Base-by-base conservation (phyloP, 1,140 invertebrate genomes). In the Bombus consobrinus region DNA sequence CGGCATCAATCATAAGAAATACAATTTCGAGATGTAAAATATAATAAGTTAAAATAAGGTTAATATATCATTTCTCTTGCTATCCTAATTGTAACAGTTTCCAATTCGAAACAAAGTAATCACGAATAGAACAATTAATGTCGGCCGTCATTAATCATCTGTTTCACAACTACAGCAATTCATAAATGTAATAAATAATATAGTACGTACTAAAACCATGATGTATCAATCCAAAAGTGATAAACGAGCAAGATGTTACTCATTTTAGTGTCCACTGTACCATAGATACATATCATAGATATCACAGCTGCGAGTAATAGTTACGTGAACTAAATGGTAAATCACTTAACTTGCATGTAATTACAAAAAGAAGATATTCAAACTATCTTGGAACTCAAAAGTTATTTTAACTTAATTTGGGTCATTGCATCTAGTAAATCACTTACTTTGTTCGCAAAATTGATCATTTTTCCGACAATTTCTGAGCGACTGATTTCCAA, bases 141-240 rank as follows among this genome's bases (percentile, higher is more conserved):
- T 22, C 47, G 18, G 22, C 47, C 59, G 22, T 66, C 64, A 76
- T 83, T 83, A 76, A 74, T 83, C 81, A 75, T 39, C 32, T 13
- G 39, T 47, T 25, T 37, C 59, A 37, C 28, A 39, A 34, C 34
- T 9, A 41, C 57, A 66, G 39, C 39, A 83, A 76, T 66, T 83
- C 73, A 8, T 32, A 73, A 73, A 66, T 43, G 81, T 32, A 73
- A 73, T 73, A 73, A 73, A 47, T 73, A n/a, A 32, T 74, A 53
- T 28, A 43, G 72, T 34, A 28, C 41, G 74, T 41, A 37, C 32
- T 53, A 34, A 66, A 83, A 47, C 64, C 59, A 34, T 43, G 39
- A 43, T 76, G 81, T 66, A 83, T 83, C 81, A 83, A 83, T 83
- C 81, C 47, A 83, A 83, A 83, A 34, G 62, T 83, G 81, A 83